Evolutionary conservation across 35 echinoderm and acorn worm genomes (phyloP).

Genomic region (Nesometra sesokonis): DNA sequence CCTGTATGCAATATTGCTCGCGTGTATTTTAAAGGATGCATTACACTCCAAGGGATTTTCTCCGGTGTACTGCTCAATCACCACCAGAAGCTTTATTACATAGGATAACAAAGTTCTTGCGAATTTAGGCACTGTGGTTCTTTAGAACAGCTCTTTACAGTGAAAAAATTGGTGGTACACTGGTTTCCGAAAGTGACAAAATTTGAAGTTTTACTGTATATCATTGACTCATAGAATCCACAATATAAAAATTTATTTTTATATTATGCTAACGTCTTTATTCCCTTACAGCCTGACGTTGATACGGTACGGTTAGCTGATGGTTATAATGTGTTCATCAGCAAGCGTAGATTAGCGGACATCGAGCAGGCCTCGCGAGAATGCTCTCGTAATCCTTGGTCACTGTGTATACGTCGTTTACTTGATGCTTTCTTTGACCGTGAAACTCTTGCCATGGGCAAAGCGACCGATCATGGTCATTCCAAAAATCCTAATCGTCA

Average conservation of each 20-base stretch:
- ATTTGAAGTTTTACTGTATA: no score
- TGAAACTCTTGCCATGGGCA: slow-evolving; percentile 33
- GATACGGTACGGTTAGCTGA: slow-evolving; percentile 13
- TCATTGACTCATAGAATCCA: background rate
- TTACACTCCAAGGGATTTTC: no score
- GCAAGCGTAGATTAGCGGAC: background rate
- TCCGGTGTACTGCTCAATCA: no score
- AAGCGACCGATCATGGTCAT: slow-evolving; percentile 8
- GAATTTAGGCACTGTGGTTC: no score
- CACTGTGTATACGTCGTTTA: slow-evolving; percentile 18
- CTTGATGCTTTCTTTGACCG: slow-evolving; percentile 34
- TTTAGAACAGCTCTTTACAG: no score
- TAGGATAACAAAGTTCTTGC: no score
- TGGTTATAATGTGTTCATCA: slow-evolving; percentile 30
- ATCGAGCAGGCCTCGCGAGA: slow-evolving; percentile 21
- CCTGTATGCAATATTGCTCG: no score
- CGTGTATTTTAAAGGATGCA: no score
- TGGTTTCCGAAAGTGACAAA: no score
- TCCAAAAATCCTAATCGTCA: slow-evolving; percentile 15
- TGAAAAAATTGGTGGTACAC: no score
- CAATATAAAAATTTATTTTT: background rate
- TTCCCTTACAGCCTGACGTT: background rate
- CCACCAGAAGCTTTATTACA: no score
- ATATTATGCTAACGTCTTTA: background rate
- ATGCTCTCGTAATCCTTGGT: slow-evolving; percentile 19